Evolutionary conservation across 2,888 invertebrate genomes (phyloP), one percentile per base, ranked within the genome.

Genomic region (Dinocampus coccinellae): DNA sequence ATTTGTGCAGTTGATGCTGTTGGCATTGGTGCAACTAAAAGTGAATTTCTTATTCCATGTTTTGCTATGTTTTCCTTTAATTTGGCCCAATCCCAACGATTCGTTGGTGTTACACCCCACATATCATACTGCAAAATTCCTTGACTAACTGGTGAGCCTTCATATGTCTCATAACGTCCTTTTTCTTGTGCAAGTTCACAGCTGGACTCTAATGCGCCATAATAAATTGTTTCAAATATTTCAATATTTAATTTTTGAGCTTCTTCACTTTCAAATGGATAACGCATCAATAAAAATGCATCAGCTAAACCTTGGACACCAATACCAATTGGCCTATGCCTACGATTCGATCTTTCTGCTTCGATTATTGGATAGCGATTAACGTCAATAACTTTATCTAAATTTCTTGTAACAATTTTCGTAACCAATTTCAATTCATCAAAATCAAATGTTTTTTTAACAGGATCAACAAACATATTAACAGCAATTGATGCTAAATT

Each of bases 91-190:
- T 92, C 89, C 84, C 89, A 89, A 29, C 88, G 81, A 67, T 88
- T 83, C 1, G 89, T 85, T n/a, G 89, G 88, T 42, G 83, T 61
- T 4, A 95, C 95, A 80, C 92, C 88, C 97, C 98, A 98, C 97
- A 98, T 96, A 80, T 98, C 98, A 85, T 94, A 95, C 84, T 98
- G 98, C 60, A 98, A 89, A 78, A 96, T 93, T 77, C 92, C 92
- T 84, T 91, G 89, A 78, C 90, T 91, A 72, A 90, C 89, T 1
- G 92, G 92, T 57, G 86, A 89, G 1, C 92, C 92, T 67, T 84
- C 81, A 78, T 92, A 92, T 0, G 91, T 91, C 79, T 90, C 89
- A 81, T 92, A 92, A 42, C 83, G 34, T 6, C 91, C 91, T 11
- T 83, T 62, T 73, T 87, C 83, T 77, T 89, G 87, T 1, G 92